Conservation (phyloP, 2,888 invertebrate genomes). For the Monopis laevigella region DNA sequence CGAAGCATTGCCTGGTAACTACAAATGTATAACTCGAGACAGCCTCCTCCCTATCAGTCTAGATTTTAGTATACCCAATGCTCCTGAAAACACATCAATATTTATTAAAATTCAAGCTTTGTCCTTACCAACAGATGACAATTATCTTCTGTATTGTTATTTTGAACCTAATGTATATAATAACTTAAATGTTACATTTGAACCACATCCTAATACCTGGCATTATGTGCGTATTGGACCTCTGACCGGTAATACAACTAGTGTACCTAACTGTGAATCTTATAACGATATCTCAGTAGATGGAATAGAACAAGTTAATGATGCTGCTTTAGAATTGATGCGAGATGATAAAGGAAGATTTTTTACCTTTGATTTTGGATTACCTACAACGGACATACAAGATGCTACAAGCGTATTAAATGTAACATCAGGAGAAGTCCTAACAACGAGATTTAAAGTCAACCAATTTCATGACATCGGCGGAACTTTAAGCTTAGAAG, state of each 20-base stretch:
- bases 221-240: constrained; percentile 60
- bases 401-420: constrained; percentile 74
- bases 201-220: constrained; percentile 67
- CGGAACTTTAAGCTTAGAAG: constrained; percentile 77
- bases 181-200: constrained; percentile 48
- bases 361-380: constrained; percentile 79
- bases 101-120: constrained; percentile 58
- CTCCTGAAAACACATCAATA: constrained; percentile 29
- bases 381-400: constrained; percentile 70
- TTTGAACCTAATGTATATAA: constrained; percentile 52
- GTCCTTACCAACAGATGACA: constrained; percentile 60
- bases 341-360: constrained; percentile 75
- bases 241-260: constrained; percentile 29
- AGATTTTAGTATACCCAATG: constrained; percentile 49
- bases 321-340: constrained; percentile 44
- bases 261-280: constrained; percentile 43
- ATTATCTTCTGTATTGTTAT: constrained; percentile 50
- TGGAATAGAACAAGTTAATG: constrained; percentile 32
- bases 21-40: constrained; percentile 62
- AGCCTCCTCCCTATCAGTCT: constrained; percentile 34
- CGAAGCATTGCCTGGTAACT: constrained; percentile 32
- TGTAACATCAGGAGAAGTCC: constrained; percentile 70
- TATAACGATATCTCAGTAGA: constrained; percentile 29
- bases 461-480: constrained; percentile 80
- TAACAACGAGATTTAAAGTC: constrained; percentile 75